A percentile compares a stretch with the other conserved stretches of the same genome.
These are phyloP conservation scores for Squalus acanthias DNA, from an alignment of 2,797 vertebrate genomes.

Conservation along the genomic window DNA sequence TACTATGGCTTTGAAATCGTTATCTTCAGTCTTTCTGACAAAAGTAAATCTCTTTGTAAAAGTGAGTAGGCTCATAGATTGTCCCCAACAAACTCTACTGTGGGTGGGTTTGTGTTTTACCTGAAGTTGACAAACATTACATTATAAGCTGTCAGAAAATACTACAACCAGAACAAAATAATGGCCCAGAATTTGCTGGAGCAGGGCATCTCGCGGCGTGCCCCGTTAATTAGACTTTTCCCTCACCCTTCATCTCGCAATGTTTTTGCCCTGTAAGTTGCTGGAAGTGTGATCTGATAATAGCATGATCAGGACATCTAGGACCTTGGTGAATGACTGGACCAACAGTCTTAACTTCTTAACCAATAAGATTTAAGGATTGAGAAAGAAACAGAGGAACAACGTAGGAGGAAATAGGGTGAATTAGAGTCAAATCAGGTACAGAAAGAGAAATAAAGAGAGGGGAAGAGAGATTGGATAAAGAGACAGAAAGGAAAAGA, in stretches of 20 bases:
- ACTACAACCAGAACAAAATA: not conserved
- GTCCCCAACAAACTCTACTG: not conserved
- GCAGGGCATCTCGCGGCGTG: no score
- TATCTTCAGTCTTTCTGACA: not conserved
- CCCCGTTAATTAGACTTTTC: not conserved
- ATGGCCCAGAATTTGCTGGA: not conserved
- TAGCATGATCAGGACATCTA: not conserved
- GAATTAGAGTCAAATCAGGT: not conserved
- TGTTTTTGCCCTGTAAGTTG: not conserved
- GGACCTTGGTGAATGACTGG: not conserved
- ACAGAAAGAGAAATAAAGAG: not conserved
- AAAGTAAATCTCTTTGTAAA: not conserved
- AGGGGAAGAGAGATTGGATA: no score
- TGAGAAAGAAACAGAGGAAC: no score
- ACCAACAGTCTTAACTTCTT: not conserved
- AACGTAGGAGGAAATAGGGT: no score
- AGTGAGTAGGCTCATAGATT: not conserved
- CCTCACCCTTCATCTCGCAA: not conserved
- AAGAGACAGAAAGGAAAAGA: not conserved
- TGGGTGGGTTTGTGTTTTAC: not conserved
- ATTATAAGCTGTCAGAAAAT: not conserved
- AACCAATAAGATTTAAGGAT: no score
- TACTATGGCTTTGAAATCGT: not conserved
- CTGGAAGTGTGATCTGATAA: not conserved
- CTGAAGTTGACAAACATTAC: not conserved